These are phyloP conservation scores for Pholis gunnellus DNA, from an alignment of 2,113 vertebrate genomes.

Conservation along the genomic window DNA sequence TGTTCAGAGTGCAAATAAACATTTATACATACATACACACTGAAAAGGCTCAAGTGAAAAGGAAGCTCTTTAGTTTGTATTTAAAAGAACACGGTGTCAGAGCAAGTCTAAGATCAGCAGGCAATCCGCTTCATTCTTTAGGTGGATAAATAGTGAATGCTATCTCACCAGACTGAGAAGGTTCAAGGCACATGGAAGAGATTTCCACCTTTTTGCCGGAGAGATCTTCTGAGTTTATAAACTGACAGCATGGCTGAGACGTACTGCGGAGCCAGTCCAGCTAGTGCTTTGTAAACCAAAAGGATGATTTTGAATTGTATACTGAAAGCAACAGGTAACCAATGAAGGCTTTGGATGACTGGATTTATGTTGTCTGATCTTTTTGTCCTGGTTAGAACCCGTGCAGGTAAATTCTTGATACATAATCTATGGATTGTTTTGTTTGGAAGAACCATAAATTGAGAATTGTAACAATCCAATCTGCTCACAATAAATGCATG, in stretches of 20 bases:
- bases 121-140: neutral
- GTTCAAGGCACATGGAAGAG: constrained; percentile 4
- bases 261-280: constrained; percentile 1
- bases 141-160: neutral
- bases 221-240: constrained; percentile 4
- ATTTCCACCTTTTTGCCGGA: neutral
- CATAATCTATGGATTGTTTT: neutral
- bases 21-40: too few species aligned
- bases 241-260: constrained; percentile 5
- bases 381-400: neutral
- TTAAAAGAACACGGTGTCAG: too few species aligned
- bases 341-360: neutral
- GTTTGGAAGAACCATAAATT: neutral
- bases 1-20: too few species aligned
- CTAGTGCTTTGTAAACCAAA: neutral
- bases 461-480: neutral
- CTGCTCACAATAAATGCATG: neutral
- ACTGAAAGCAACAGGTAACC: neutral
- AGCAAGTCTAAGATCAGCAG: neutral
- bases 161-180: neutral
- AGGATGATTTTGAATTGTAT: neutral
- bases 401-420: neutral
- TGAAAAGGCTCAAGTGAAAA: too few species aligned
- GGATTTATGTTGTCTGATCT: neutral
- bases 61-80: too few species aligned